Base-by-base conservation (phyloP, 2,797 vertebrate genomes). In the Lagothrix lagotricha region DNA sequence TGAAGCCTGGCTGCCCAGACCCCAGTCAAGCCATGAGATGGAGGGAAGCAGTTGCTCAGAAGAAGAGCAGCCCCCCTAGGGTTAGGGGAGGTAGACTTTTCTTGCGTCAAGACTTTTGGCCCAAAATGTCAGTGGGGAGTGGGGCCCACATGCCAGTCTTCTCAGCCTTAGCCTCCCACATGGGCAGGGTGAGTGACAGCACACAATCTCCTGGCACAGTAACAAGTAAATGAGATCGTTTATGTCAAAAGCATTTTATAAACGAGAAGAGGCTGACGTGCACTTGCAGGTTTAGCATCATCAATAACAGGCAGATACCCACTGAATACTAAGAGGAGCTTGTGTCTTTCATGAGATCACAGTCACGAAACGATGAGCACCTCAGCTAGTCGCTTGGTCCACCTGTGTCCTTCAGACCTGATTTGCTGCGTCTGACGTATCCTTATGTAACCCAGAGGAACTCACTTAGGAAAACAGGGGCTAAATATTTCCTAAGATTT, bases 391-490 rank as follows among this genome's bases (percentile, higher is more conserved):
- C 26, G 14, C 73, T 5, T 14, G 44, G 33, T 28, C 50, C 72
- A 9, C 0, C 0, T 4, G 22, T 44, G 8, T 73, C 80, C 89
- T 92, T 50, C 48, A 61, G 85, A 72, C 46, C 76, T 54, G 72
- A 30, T 12, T 30, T 7, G 19, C 67, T 64, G 26, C 10, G 64
- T 46, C 33, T 48, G 24, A 24, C 33, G 46, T 6, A 36, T 17
- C 58, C 48, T 86, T 81, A 76, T 0, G 11, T 67, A 94, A 93
- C 57, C 57, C 44, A 41, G 83, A 64, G 54, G 79, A 58, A 95
- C 77, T 50, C 30, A 5, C 79, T 83, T 61, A 87, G 91, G 41
- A 90, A 97, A 95, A 82, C 57, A 81, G 30, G 73, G 58, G 72
- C 52, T 41, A 81, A 93, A 67, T 15, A 28, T 41, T 96, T 81